These are phyloP conservation scores for Zaprionus ghesquierei DNA, from an alignment of 1,140 invertebrate genomes.

Conservation along the genomic window DNA sequence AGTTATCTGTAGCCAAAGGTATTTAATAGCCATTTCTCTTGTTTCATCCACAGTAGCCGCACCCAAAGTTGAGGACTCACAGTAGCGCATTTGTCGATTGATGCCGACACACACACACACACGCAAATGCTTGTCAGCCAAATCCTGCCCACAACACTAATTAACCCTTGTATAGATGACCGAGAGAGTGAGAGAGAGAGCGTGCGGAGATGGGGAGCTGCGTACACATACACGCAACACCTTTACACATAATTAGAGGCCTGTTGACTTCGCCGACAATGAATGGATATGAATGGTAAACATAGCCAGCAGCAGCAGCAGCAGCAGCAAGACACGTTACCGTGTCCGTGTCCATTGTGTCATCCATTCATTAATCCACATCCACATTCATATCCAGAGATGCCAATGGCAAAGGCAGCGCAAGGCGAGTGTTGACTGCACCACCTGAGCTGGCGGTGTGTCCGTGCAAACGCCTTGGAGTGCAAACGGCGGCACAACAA, in stretches of 20 bases:
- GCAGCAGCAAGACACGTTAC: no score
- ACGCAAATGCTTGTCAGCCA: not conserved
- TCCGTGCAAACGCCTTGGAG: conserved; percentile 50
- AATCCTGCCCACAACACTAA: conserved; percentile 58
- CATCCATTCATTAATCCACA: conserved; percentile 76
- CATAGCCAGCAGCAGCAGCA: conserved; percentile 38
- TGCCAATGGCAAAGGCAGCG: conserved; percentile 42
- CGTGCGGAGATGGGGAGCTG: not conserved
- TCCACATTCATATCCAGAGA: conserved; percentile 36
- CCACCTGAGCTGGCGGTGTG: conserved; percentile 21
- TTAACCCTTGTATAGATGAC: conserved; percentile 52
- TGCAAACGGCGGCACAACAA: conserved; percentile 67
- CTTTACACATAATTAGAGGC: conserved; percentile 79
- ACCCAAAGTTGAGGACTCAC: not conserved
- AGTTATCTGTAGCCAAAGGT: not conserved
- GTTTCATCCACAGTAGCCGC: conserved; percentile 16
- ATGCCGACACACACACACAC: conserved; percentile 45
- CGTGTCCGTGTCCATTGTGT: conserved; percentile 35
- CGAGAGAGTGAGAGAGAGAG: conserved; percentile 6
- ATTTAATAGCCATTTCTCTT: not conserved
- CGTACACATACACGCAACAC: conserved; percentile 48
- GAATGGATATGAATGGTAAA: conserved; percentile 62
- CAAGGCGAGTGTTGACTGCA: not conserved
- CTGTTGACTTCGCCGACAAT: conserved; percentile 69
- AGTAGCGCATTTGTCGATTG: conserved; percentile 38